Evolutionary conservation across 2,888 invertebrate genomes (phyloP), one percentile per base, ranked within the genome.

Genomic region (Tetrapedia diversipes): DNA sequence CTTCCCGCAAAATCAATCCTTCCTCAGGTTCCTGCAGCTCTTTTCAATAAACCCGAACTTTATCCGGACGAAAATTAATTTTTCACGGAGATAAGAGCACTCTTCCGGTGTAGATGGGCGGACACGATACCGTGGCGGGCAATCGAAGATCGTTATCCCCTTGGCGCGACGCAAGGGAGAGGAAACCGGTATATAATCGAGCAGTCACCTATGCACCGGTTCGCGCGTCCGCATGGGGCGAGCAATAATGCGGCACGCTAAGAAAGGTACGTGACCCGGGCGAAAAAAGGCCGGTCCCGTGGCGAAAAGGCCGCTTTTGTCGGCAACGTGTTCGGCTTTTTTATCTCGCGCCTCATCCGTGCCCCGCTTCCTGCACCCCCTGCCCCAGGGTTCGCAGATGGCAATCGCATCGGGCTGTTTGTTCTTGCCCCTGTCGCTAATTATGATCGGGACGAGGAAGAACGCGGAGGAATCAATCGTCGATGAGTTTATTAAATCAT

Each of bases 111-210:
- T 27, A 80, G 70, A 72, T 65, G 34, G 49, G 24, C 24, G 51
- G 59, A 57, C 37, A 56, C 54, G 77, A 77, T 70, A 47, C 39
- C 22, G 11, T 1, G 22, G n/a, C 68, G 49, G 61, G 56, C 65
- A 74, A 57, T 43, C 57, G 34, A 49, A 64, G 80, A 77, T 78
- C 70, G 45, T 81, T 81, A 81, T 81, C 81, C 71, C 45, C 32
- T 45, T 57, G 64, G 41, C 43, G 68, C 49, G 43, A 54, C n/a
- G n/a, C n/a, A n/a, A n/a, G n/a, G n/a, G 61, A 41, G 73, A 45
- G 75, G 74, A 82, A 82, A 82, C 82, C 82, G 83, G 82, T 82
- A 82, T 73, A 72, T 82, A 82, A 82, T 82, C 75, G 82, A 80
- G 80, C 79, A 65, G 82, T 82, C 83, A 77, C 82, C 79, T 77